These are phyloP conservation scores for Pipra filicauda DNA, from an alignment of 2,113 vertebrate genomes.

Conservation along the genomic window DNA sequence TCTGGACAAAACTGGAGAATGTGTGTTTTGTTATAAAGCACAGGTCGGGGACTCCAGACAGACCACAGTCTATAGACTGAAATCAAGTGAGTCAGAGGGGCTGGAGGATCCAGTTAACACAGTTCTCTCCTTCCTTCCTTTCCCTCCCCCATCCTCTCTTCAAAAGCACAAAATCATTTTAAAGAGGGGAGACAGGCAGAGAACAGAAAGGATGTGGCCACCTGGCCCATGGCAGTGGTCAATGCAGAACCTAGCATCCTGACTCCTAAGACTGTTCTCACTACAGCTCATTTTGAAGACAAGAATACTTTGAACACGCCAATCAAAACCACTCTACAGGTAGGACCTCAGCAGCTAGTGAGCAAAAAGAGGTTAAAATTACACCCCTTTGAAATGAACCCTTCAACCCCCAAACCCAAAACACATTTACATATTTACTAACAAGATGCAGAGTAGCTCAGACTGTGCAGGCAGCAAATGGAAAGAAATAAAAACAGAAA, in stretches of 20 bases:
- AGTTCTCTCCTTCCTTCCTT: neutral
- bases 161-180: neutral
- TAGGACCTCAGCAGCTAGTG: neutral
- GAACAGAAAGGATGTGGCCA: neutral
- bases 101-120: neutral
- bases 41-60: rapidly evolving
- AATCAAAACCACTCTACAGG: neutral
- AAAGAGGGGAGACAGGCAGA: neutral
- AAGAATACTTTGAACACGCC: neutral
- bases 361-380: neutral
- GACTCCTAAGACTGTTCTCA: neutral
- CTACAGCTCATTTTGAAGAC: neutral
- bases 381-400: neutral
- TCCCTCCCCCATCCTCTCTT: neutral
- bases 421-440: neutral
- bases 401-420: neutral
- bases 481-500: neutral
- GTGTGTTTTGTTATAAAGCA: neutral
- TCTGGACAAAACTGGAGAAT: neutral
- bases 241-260: neutral
- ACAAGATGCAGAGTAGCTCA: neutral
- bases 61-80: rapidly evolving
- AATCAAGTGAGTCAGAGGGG: neutral
- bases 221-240: neutral
- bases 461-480: neutral